phyloP scores from a whole-genome alignment of 2,797 vertebrate species.

The Pseudochromis fuscus region DNA sequence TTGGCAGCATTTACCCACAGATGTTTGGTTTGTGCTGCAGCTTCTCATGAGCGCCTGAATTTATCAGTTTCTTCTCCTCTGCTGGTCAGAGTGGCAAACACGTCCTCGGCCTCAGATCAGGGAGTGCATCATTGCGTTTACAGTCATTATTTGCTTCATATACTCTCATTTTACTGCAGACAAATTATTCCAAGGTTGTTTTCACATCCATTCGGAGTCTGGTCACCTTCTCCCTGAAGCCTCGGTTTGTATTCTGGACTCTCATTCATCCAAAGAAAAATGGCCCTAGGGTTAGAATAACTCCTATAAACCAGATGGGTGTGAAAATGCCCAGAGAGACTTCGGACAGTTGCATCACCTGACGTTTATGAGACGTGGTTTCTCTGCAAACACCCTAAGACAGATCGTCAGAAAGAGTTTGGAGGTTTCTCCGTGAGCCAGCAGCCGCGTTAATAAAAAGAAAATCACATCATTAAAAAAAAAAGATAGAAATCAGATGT shows the following conservation, averaged over 20 bases:
- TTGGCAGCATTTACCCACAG: slow-evolving; percentile 7
- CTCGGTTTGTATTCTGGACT: neutral
- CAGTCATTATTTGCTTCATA: slow-evolving; percentile 1
- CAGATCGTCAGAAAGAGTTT: slow-evolving; percentile 4
- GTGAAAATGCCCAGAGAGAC: slow-evolving; percentile 10
- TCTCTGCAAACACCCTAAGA: neutral
- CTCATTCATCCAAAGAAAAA: slow-evolving; percentile 31
- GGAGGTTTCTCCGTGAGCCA: neutral
- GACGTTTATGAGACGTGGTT: neutral
- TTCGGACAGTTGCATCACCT: slow-evolving; percentile 2
- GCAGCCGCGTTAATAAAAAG: slow-evolving; percentile 12
- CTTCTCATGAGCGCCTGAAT: neutral
- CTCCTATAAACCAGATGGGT: neutral
- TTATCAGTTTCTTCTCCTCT: slow-evolving; percentile 2
- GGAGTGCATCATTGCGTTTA: neutral
- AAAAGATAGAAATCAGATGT: slow-evolving; percentile 3
- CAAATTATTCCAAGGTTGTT: neutral
- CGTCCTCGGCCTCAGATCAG: neutral
- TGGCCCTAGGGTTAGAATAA: slow-evolving; percentile 8
- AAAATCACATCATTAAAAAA: slow-evolving; percentile 35
- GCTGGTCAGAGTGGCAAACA: neutral
- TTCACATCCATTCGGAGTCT: slow-evolving; percentile 4
- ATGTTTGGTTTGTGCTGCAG: neutral
- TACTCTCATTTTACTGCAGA: slow-evolving; percentile 16
- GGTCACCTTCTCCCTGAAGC: neutral